Base-by-base conservation (phyloP, 2,113 vertebrate species). In the Willisornis vidua region DNA sequence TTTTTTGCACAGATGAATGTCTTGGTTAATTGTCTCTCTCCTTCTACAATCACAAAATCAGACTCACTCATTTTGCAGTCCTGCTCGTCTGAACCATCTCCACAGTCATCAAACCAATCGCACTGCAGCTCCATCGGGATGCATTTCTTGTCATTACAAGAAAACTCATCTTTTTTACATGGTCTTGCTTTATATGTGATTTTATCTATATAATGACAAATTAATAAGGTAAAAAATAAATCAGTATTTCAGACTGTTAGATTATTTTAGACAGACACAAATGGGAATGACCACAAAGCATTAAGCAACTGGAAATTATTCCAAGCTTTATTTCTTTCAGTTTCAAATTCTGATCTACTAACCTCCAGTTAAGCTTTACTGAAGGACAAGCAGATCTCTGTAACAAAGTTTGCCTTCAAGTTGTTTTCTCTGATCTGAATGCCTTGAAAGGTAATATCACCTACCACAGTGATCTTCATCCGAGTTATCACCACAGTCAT, bases 401-500 rank as follows among this genome's bases (percentile, higher is more conserved):
- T n/a, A 62, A 68, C 52, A 84, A 57, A 93, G 35, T 66, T 80
- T 96, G 63, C 85, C 82, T 93, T 90, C 52, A 49, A 85, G 80
- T 81, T 78, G 43, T 65, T 96, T 90, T 89, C 52, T 91, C 49
- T 94, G 75, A 59, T 84, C 77, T 89, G 74, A 87, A 85, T 48
- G 68, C 59, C 80, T 61, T 58, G 68, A 35, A 85, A 87, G 81
- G 54, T 31, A 94, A 81, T 49, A 54, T 33, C 85, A 94, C 98
- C 97, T 98, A 98, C 98, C 98, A 29, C 99, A 99, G 95, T 98
- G 98, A 67, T 99, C 98, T 97, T 99, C 99, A 62, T 99, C 99
- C 0, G 99, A 99, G 96, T 98, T 99, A 97, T 99, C 99, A 2
- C 99, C 99, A n/a, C 99, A 99, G 95, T 99, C 98, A 52, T 99